These are phyloP conservation scores for Cavia porcellus DNA, from an alignment of 2,113 vertebrate species.

Conservation along the genomic window DNA sequence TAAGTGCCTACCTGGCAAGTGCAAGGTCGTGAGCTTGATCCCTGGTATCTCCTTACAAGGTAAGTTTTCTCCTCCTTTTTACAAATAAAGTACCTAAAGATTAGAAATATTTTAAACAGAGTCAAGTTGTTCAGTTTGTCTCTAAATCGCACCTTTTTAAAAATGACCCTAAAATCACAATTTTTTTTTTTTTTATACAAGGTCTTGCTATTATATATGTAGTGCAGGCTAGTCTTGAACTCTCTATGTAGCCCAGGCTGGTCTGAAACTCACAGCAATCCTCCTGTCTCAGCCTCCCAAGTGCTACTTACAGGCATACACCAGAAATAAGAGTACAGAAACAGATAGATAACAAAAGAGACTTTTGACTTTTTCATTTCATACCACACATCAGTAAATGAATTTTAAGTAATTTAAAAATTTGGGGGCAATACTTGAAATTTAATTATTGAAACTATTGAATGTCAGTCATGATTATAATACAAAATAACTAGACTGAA, in stretches of 20 bases:
- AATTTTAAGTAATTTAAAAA: background rate
- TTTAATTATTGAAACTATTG: background rate
- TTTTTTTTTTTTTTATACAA: background rate
- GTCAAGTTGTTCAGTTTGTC: background rate
- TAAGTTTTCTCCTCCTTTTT: background rate
- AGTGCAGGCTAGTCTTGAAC: too few relatives aligned
- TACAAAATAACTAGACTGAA: background rate
- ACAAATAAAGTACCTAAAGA: background rate
- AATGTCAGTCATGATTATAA: constrained; percentile 11
- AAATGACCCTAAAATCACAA: constrained; percentile 8
- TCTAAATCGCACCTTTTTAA: background rate
- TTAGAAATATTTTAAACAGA: background rate
- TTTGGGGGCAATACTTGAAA: background rate
- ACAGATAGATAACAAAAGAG: background rate
- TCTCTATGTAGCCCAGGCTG: background rate
- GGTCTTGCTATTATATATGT: background rate
- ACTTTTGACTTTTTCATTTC: background rate
- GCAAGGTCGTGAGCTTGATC: too few relatives aligned
- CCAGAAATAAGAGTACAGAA: constrained; percentile 13
- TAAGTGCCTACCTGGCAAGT: too few relatives aligned
- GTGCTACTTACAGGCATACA: background rate
- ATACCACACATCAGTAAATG: background rate
- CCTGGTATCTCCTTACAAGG: too few relatives aligned
- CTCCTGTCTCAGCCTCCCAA: background rate
- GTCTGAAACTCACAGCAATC: background rate